phyloP scores from a whole-genome alignment of 2,797 vertebrate genomes.

The Sylvia borin region DNA sequence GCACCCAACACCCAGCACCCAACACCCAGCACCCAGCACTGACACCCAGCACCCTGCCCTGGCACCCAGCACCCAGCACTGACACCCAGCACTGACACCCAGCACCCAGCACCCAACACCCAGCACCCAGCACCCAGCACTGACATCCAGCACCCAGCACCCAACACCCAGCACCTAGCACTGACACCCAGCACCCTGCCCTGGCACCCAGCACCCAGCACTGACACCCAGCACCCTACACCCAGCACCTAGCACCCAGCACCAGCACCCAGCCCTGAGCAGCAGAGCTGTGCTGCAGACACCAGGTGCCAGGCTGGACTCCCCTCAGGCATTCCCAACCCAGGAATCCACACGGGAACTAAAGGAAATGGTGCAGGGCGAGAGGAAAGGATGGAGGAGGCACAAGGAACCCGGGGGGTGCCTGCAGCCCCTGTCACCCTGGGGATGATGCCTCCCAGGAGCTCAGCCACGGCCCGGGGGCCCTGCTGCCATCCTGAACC shows the following conservation, averaged over 20 bases:
- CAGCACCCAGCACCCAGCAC: no score
- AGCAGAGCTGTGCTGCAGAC: not conserved
- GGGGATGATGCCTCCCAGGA: rapidly evolving
- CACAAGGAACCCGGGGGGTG: not conserved
- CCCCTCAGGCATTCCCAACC: rapidly evolving
- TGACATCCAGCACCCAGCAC: no score
- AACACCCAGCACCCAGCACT: no score
- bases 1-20: no score
- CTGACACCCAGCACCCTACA: not conserved
- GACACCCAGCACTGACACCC: no score
- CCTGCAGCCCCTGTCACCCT: not conserved
- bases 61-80: not conserved
- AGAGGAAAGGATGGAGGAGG: not conserved
- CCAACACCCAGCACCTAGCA: no score
- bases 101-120: no score
- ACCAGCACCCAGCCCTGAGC: no score
- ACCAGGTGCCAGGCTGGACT: rapidly evolving
- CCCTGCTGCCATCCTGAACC: not conserved
- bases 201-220: no score
- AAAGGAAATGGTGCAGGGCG: not conserved
- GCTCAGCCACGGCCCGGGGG: rapidly evolving
- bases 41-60: not conserved
- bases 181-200: no score
- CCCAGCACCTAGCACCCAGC: not conserved
- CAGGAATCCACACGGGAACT: not conserved